These are phyloP conservation scores for Tetragonula clypearis DNA, from an alignment of 1,140 invertebrate genomes.

Conservation along the genomic window DNA sequence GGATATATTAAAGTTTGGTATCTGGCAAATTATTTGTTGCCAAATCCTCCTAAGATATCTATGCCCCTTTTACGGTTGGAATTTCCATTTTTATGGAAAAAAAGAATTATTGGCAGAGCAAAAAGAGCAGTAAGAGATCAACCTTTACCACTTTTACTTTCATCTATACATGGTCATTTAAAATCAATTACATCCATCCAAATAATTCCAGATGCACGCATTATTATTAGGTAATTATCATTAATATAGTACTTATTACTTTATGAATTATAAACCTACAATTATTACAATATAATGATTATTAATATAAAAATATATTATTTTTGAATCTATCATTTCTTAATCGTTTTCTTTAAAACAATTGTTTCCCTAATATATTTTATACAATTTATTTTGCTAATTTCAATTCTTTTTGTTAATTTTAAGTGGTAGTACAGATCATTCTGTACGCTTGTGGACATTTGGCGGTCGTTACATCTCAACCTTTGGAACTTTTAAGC, in stretches of 20 bases:
- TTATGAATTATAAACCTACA: not conserved
- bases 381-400: not conserved
- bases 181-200: constrained; percentile 68
- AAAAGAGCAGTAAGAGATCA: constrained; percentile 84
- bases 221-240: constrained; percentile 83
- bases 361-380: not conserved
- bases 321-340: not conserved
- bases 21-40: constrained; percentile 83
- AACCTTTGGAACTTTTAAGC: constrained; percentile 85
- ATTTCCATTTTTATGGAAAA: constrained; percentile 88
- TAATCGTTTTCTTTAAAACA: not conserved
- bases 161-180: constrained; percentile 71
- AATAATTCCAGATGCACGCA: constrained; percentile 75
- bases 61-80: constrained; percentile 84
- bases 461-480: constrained; percentile 86
- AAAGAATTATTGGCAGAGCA: constrained; percentile 84
- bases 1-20: constrained; percentile 90
- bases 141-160: constrained; percentile 84
- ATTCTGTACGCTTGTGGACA: constrained; percentile 87
- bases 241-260: not conserved
- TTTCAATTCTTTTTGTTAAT: not conserved
- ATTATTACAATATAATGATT: not conserved
- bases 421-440: constrained; percentile 86
- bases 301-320: not conserved
- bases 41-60: constrained; percentile 72